phyloP scores from a whole-genome alignment of 1,140 invertebrate species.

The Pentalonia nigronervosa region DNA sequence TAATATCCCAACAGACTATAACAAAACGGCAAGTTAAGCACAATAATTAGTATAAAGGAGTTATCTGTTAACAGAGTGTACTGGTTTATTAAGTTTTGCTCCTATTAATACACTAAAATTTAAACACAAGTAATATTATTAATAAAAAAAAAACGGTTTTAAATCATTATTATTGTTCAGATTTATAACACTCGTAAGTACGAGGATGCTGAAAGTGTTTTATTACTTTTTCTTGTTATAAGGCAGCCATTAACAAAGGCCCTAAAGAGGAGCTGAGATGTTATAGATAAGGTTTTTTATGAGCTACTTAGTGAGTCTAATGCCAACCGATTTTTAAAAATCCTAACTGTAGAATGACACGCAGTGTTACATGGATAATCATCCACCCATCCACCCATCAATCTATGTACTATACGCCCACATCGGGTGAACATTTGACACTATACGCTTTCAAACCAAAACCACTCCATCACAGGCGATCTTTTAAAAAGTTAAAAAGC shows the following conservation, averaged over 20 bases:
- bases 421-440: neutral
- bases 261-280: neutral
- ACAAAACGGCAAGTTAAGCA: neutral
- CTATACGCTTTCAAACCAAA: neutral
- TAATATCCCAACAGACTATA: neutral
- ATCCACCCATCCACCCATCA: neutral
- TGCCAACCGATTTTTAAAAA: neutral
- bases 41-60: neutral
- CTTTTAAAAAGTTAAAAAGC: constrained; percentile 4
- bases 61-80: neutral
- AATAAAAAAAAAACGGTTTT: neutral
- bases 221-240: neutral
- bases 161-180: neutral
- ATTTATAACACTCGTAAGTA: neutral
- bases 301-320: neutral
- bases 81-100: neutral
- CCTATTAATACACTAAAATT: neutral
- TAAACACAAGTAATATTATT: neutral
- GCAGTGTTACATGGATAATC: neutral
- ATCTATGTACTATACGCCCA: neutral
- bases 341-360: neutral
- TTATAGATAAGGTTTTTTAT: constrained; percentile 1
- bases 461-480: neutral
- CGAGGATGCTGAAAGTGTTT: neutral
- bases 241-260: constrained; percentile 2